Conservation (phyloP, 2,888 invertebrate species). For the Chaitophorus viminalis region DNA sequence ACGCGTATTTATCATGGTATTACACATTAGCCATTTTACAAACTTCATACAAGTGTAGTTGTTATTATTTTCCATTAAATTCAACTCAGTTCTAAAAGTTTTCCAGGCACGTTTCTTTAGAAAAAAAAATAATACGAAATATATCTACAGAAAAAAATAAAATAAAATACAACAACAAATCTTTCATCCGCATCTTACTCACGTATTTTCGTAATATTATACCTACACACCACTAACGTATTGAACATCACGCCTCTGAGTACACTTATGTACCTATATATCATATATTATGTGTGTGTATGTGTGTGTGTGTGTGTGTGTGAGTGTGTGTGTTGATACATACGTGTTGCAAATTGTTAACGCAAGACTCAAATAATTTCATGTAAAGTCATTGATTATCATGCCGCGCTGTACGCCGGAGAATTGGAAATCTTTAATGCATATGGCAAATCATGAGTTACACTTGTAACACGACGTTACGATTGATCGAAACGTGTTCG, state of each 20-base stretch:
- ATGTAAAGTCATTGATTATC: neutral
- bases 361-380: neutral
- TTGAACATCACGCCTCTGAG: neutral
- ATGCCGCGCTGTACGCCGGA: neutral
- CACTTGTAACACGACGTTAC: too few relatives aligned
- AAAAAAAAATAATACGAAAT: neutral
- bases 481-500: too few relatives aligned
- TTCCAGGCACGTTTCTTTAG: neutral
- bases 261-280: neutral
- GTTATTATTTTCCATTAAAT: neutral
- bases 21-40: neutral
- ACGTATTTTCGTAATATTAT: neutral
- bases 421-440: too few relatives aligned
- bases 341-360: conserved; percentile 4
- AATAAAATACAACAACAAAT: neutral
- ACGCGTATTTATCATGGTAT: neutral
- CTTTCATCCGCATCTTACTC: conserved; percentile 2
- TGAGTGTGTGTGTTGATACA: neutral
- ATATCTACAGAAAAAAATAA: neutral
- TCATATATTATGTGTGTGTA: too few relatives aligned
- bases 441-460: too few relatives aligned
- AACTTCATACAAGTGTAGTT: neutral
- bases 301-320: too few relatives aligned
- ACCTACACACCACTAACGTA: neutral
- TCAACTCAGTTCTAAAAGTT: neutral